Base-by-base conservation (phyloP, 2,888 invertebrate genomes). In the Mesoligia furuncula region DNA sequence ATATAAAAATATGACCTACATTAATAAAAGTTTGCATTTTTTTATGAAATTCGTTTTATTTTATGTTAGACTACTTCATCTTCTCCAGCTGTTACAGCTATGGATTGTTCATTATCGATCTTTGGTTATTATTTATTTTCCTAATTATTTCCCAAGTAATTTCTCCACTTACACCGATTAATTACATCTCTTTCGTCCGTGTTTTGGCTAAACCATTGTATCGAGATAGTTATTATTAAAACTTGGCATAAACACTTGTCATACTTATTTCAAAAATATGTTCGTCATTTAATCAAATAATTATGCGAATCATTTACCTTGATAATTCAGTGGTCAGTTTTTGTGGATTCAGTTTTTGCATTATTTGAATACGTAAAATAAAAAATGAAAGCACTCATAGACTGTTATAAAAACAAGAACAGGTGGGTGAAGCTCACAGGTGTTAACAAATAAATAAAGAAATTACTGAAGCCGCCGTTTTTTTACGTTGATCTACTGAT, bases 181-280 rank as follows among this genome's bases (percentile, higher is more conserved):
- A 68, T 64, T 36, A 20, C 17, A n/a, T 67, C 27, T 57, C 42
- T 57, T 48, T 65, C 54, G 15, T 42, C 31, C 51, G 45, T 75
- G 17, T 70, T 75, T 73, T 76, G 51, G 69, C 69, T 80, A 70
- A 84, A 76, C 51, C 42, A 73, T 84, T 80, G 72, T 70, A 73
- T 31, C 79, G 71, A 70, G 64, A 71, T 73, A 80, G 59, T 80
- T 83, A 84, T 83, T 80, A 84, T 80, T 80, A 80, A 80, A 67
- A 77, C 73, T 83, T 83, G 84, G 80, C 83, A 84, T 73, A 80
- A 77, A 80, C 59, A 83, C 77, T 80, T 77, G 73, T 84, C 66
- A 80, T 73, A 77, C 73, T 84, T 80, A 83, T 71, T 73, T 75
- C 8, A 57, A 76, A 84, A 76, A 80, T 54, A 83, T 70, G 24